Base-by-base conservation (phyloP, 64 coral and sea anemone species). In the Trachythela sp. region DNA sequence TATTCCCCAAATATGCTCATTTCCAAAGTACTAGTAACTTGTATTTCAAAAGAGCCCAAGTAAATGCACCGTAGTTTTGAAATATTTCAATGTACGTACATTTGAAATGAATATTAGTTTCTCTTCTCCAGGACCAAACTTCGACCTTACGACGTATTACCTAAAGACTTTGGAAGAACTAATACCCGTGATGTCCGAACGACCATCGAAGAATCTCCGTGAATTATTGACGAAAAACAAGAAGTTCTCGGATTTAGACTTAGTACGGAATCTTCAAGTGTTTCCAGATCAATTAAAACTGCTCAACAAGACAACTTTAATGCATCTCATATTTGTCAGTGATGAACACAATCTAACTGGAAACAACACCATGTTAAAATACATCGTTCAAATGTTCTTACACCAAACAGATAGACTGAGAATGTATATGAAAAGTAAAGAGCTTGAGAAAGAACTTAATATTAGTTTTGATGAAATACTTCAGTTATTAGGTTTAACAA, bases 391-490 rank as follows among this genome's bases (percentile, higher is more conserved):
- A 39, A 37, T 17, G 3, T 80, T 80, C 37, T 29, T 80, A 2
- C 26, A 30, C 9, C 33, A 80, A 35, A 17, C 33, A 22, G 13
- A 80, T 17, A 80, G 75, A 39, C 37, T 80, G 15, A 80, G 8
- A 35, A 37, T 80, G 33, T 80, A 80, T 29, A 37, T 39, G 75
- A 35, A 80, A 1, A 80, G 75, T 35, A 37, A 36, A 80, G 33
- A 35, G 2, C 37, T 80, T 34, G 75, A 7, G 31, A 15, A 14
- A 37, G 27, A 80, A 35, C 37, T 80, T 2, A 80, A 80, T 18
- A 80, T 80, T 80, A 80, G 27, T 30, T 80, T 80, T 39, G 75
- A 80, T 20, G 75, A 80, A 36, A 2, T 80, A 22, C 27, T 80
- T 37, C 31, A 35, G 18, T 39, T 80, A 39, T 80, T 30, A 14